Evolutionary conservation across 2,113 vertebrate genomes (phyloP), one percentile per base, ranked within the genome.

Genomic region (Sula dactylatra): DNA sequence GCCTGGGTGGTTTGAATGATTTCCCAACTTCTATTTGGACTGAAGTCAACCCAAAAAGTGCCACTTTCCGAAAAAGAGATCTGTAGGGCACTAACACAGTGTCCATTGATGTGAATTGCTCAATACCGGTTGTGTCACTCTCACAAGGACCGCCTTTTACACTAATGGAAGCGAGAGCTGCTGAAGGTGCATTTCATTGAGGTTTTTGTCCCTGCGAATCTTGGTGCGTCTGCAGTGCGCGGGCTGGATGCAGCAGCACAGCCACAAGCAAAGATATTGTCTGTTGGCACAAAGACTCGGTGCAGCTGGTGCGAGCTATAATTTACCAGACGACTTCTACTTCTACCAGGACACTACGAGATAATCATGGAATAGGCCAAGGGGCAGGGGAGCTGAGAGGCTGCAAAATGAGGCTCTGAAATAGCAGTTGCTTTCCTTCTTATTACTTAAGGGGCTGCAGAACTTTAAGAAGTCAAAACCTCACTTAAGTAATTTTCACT

Each of bases 171-270:
- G 64, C 1, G 0, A 54, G 91, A 67, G 94, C 79, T 83, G 70
- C 94, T 95, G 73, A 95, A 97, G 89, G 81, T 94, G 95, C 92
- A 72, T 86, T 96, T 96, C 91, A 97, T 92, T 85, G 85, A 97
- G 93, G 93, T 82, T 94, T 94, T 94, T 54, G 93, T 94, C 78
- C 69, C 90, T 49, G 31, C 6, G 95, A 97, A 77, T 50, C 73
- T 90, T 31, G 4, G 88, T 11, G 90, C 1, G 72, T n/a, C 86
- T 82, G 85, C 94, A 87, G 92, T n/a, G 58, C 47, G 49, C 0
- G 4, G 94, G 88, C 94, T 96, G 96, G 52, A 94, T 65, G 91
- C 94, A 95, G 95, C 96, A 97, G 92, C 2, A 3, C 77, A 81
- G 94, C 65, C 31, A 1, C 25, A 32, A 96, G 94, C 97, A 52